Evolutionary conservation across 2,797 vertebrate genomes (phyloP).

Genomic region (Sebastes kiyomatsui): DNA sequence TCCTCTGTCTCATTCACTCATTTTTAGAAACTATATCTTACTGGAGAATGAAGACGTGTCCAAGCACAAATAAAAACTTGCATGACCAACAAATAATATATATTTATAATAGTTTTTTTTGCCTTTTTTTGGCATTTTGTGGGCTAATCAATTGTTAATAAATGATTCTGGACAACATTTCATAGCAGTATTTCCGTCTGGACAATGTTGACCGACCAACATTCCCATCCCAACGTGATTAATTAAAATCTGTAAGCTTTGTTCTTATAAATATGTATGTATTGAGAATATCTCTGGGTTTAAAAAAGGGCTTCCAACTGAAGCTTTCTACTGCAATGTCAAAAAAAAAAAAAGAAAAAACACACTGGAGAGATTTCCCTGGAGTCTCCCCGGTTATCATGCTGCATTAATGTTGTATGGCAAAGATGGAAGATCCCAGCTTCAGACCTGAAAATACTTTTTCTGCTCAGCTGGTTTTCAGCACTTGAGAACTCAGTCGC

Average conservation of each 20-base stretch:
- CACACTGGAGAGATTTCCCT: constrained; percentile 4
- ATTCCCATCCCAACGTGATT: background rate
- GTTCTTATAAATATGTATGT: background rate
- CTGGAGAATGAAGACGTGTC: background rate
- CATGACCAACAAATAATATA: background rate
- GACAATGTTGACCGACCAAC: background rate
- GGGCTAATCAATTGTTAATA: background rate
- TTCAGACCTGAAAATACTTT: constrained; percentile 19
- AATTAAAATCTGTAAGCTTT: background rate
- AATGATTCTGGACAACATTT: background rate
- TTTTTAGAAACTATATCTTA: background rate
- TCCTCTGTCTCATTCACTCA: background rate
- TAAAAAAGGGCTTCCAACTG: background rate
- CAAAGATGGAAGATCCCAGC: constrained; percentile 16
- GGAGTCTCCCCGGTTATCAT: constrained; percentile 8
- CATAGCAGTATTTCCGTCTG: background rate
- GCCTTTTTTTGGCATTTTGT: background rate
- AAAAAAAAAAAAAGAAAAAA: accelerated
- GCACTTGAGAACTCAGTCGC: background rate
- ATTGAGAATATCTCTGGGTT: background rate
- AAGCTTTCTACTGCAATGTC: background rate
- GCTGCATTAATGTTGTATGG: constrained; percentile 43
- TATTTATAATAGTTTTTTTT: background rate
- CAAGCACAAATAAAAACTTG: background rate
- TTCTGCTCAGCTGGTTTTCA: constrained; percentile 6